Percentiles rank a stretch among this genome's conserved stretches.
phyloP scores from a whole-genome alignment of 2,113 vertebrate species.

The Salvelinus sp. region DNA sequence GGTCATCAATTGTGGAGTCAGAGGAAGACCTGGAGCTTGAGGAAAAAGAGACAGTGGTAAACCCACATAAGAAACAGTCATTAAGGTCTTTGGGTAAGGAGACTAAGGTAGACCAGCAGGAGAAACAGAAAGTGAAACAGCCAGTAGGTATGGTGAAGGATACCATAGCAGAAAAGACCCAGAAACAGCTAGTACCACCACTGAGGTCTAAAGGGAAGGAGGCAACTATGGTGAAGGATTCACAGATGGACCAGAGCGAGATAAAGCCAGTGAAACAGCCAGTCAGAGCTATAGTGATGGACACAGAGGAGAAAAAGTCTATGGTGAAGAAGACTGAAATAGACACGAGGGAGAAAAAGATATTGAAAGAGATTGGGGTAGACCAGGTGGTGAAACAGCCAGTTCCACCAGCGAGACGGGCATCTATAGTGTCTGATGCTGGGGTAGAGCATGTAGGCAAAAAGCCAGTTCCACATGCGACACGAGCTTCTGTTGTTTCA shows the following conservation, averaged over 20 bases:
- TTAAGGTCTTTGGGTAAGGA: constrained; percentile 1
- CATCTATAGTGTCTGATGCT: not conserved
- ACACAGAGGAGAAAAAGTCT: constrained; percentile 4
- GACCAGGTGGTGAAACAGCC: constrained; percentile 32
- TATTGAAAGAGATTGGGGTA: constrained; percentile 9
- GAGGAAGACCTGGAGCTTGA: constrained; percentile 41
- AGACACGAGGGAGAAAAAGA: not conserved
- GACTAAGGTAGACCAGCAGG: constrained; percentile 13
- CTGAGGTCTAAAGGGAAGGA: constrained; percentile 19
- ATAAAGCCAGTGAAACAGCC: not conserved
- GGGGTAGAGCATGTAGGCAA: not conserved
- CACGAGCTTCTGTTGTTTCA: not conserved
- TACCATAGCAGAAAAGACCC: not conserved
- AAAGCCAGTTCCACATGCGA: too few relatives aligned
- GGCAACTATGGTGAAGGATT: not conserved
- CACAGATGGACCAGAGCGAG: not conserved
- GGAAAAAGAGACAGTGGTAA: constrained; percentile 8
- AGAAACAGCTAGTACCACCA: not conserved
- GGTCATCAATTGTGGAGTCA: constrained; percentile 47
- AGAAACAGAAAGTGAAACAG: constrained; percentile 26
- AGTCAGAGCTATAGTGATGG: not conserved
- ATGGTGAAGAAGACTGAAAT: constrained; percentile 6
- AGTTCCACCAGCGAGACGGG: not conserved
- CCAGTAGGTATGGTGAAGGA: constrained; percentile 6
- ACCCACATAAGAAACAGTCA: not conserved